A percentile compares a stretch with the other conserved stretches of the same genome.
These are phyloP conservation scores for Gallirallus australis DNA, from an alignment of 2,797 vertebrate species.

Conservation along the genomic window DNA sequence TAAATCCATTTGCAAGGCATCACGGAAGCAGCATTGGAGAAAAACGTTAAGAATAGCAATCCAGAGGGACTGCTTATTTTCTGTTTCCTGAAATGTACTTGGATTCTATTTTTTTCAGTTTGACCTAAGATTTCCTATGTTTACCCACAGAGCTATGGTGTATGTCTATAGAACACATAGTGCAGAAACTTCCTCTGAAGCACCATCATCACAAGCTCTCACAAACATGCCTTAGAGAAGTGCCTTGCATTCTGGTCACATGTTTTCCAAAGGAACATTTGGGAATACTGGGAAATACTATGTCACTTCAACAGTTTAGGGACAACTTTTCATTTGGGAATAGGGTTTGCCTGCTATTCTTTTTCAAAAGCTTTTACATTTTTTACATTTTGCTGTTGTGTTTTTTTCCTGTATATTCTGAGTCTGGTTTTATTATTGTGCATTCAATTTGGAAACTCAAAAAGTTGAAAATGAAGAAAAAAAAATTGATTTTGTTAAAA, in stretches of 20 bases:
- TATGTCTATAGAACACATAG: background rate
- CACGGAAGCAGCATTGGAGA: background rate
- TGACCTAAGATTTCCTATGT: slow-evolving; percentile 21
- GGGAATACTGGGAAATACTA: background rate
- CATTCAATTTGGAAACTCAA: background rate
- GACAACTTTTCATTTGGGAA: background rate
- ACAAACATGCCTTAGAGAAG: background rate
- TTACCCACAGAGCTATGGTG: background rate
- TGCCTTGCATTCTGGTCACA: background rate
- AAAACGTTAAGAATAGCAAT: slow-evolving; percentile 13
- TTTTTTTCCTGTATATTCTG: background rate
- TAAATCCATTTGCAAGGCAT: slow-evolving; percentile 64
- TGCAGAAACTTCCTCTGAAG: slow-evolving; percentile 4
- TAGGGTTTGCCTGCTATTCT: background rate
- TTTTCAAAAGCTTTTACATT: background rate
- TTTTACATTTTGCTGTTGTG: background rate
- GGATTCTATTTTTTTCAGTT: slow-evolving; percentile 14
- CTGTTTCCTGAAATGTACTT: slow-evolving; percentile 37
- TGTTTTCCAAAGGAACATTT: background rate
- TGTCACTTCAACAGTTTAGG: background rate
- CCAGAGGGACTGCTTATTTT: slow-evolving; percentile 42
- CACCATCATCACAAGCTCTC: background rate
- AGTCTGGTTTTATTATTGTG: background rate
- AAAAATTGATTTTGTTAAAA: background rate
- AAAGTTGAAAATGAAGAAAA: background rate